These are phyloP conservation scores for Etheostoma perlongum DNA, from an alignment of 2,797 vertebrate species.

Conservation along the genomic window DNA sequence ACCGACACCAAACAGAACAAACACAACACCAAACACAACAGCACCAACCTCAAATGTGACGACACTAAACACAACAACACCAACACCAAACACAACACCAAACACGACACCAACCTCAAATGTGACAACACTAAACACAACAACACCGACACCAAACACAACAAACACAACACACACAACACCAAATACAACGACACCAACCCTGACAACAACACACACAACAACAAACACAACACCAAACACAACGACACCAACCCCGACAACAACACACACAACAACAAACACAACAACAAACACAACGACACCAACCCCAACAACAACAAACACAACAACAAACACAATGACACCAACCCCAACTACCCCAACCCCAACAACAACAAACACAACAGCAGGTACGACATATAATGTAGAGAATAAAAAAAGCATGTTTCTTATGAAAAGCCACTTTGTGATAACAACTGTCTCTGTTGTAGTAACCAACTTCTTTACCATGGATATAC, in stretches of 20 bases:
- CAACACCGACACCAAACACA: neutral
- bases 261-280: rapidly evolving
- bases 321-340: too few relatives aligned
- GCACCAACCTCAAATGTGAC: neutral
- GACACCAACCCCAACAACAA: neutral
- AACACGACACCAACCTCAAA: neutral
- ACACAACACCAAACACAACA: neutral
- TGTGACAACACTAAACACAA: neutral
- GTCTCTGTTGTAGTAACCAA: neutral
- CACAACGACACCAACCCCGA: neutral
- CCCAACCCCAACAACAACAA: neutral
- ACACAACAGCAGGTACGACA: conserved; percentile 13
- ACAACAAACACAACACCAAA: neutral
- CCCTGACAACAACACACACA: neutral
- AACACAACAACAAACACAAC: neutral
- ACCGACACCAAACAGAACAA: neutral
- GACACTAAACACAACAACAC: too few relatives aligned
- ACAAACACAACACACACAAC: too few relatives aligned
- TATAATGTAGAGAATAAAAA: neutral
- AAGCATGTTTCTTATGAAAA: neutral
- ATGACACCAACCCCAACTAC: neutral
- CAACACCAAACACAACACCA: neutral
- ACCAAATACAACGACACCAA: neutral
- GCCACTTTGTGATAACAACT: neutral
- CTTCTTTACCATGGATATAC: neutral